Evolutionary conservation across 2,888 invertebrate species (phyloP).

Genomic region (Athalia cordata): DNA sequence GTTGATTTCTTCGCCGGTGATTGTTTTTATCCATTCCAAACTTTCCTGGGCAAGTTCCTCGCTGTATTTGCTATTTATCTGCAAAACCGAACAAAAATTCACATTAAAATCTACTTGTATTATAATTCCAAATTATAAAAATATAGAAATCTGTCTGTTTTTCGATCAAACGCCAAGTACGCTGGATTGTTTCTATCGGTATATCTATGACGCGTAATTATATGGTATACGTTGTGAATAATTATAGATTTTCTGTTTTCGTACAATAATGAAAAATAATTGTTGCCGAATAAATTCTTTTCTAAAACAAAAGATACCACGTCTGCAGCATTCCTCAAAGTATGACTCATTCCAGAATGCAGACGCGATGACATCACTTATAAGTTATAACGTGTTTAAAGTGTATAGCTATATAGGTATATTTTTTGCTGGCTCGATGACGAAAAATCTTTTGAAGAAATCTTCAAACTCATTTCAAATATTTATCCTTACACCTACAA

Average conservation of each 20-base stretch:
- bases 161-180: too few relatives aligned
- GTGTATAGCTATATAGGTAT: neutral
- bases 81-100: conserved; percentile 70
- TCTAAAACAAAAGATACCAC: conserved; percentile 24
- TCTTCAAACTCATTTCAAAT: too few relatives aligned
- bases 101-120: too few relatives aligned
- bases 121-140: too few relatives aligned
- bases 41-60: conserved; percentile 94
- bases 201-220: too few relatives aligned
- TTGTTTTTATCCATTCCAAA: conserved; percentile 92
- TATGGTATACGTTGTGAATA: too few relatives aligned
- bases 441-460: too few relatives aligned
- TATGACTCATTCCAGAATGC: conserved; percentile 31
- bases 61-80: conserved; percentile 99
- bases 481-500: too few relatives aligned
- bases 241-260: neutral
- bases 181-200: too few relatives aligned
- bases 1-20: conserved; percentile 90
- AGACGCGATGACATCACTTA: conserved; percentile 33
- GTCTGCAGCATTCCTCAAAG: conserved; percentile 24
- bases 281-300: conserved; percentile 6
- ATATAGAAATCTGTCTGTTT: too few relatives aligned
- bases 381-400: neutral
- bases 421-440: neutral
- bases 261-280: neutral